Evolutionary conservation across 1,140 invertebrate genomes (phyloP).

Genomic region (Panonychus citri): DNA sequence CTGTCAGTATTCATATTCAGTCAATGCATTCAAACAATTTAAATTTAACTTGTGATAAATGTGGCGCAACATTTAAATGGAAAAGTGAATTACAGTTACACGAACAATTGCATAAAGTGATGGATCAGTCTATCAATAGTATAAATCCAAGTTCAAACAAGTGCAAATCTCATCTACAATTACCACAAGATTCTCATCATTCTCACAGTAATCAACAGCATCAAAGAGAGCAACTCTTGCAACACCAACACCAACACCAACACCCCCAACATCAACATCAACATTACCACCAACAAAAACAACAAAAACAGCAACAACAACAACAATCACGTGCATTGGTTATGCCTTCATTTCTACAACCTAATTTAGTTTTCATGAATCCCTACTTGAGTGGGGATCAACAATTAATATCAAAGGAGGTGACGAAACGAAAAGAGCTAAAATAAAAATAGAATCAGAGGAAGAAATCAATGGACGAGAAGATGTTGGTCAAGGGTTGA

Average conservation of each 20-base stretch:
- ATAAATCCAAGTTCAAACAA: too few species aligned
- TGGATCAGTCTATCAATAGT: conserved; percentile 6
- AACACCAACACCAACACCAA: too few species aligned
- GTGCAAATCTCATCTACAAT: too few species aligned
- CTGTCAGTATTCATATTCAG: conserved; percentile 20
- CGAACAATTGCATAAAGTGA: conserved; percentile 13
- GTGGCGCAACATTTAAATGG: conserved; percentile 16
- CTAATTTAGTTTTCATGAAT: not conserved
- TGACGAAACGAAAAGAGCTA: too few species aligned
- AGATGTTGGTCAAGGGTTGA: not conserved
- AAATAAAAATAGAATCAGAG: too few species aligned
- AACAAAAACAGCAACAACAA: too few species aligned
- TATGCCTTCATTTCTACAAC: conserved; percentile 1
- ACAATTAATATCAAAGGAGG: too few species aligned
- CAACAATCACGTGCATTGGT: not conserved
- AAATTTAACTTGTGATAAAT: conserved; percentile 16
- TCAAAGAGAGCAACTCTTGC: too few species aligned
- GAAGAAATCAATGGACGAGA: not conserved
- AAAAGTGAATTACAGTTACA: conserved; percentile 14
- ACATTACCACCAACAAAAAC: too few species aligned
- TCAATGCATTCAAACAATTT: conserved; percentile 20
- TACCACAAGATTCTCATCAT: too few species aligned
- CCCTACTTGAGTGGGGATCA: not conserved
- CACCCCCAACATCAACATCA: too few species aligned
- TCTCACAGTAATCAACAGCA: too few species aligned